phyloP scores from a whole-genome alignment of 2,113 vertebrate genomes.

The Vireo altiloquus region DNA sequence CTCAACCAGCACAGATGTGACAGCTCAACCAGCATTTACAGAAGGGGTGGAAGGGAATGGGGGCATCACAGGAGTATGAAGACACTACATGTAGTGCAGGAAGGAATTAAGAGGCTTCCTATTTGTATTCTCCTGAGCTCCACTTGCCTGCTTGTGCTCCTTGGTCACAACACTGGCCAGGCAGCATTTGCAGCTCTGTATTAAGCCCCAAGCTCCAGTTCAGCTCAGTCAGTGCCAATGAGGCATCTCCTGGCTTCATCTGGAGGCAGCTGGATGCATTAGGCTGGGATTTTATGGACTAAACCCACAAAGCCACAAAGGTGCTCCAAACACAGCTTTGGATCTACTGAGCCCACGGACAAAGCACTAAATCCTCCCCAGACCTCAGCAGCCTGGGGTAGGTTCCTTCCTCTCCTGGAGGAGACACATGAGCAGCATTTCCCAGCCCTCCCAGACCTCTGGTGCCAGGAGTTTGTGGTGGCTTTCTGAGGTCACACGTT shows the following conservation, averaged over 20 bases:
- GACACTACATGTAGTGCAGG: not conserved
- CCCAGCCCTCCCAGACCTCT: not conserved
- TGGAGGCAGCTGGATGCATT: not conserved
- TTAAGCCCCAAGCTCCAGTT: not conserved
- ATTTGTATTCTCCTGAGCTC: not conserved
- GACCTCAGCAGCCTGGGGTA: not conserved
- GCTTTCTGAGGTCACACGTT: not conserved
- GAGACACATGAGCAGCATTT: not conserved
- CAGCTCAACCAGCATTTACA: not conserved
- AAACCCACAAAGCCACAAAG: not conserved
- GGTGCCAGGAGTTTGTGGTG: not conserved
- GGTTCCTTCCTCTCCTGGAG: not conserved
- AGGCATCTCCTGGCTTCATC: not conserved
- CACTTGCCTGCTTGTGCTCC: not conserved
- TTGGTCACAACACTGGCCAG: not conserved
- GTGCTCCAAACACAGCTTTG: not conserved
- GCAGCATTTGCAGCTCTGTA: not conserved
- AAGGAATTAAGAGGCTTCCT: not conserved
- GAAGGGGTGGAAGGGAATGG: not conserved
- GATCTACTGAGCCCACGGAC: not conserved
- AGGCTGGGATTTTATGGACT: too few species aligned
- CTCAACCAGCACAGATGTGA: not conserved
- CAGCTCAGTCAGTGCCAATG: not conserved
- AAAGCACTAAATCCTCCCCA: not conserved
- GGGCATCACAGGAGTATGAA: not conserved